These are phyloP conservation scores for Lutjanus erythropterus DNA, from an alignment of 2,113 vertebrate genomes.

Conservation along the genomic window DNA sequence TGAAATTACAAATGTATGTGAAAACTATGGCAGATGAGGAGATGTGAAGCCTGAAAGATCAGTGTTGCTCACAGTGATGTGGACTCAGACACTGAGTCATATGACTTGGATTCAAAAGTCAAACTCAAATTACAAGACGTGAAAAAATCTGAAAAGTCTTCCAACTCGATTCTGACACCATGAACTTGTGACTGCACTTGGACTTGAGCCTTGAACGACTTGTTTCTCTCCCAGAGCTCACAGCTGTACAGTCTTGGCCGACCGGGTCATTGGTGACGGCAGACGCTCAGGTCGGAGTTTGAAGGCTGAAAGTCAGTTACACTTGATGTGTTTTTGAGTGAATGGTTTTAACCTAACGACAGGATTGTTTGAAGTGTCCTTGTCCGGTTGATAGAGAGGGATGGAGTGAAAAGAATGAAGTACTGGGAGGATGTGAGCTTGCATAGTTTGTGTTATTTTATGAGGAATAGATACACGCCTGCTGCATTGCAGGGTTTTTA, in stretches of 20 bases:
- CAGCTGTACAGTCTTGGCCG: slow-evolving; percentile 1
- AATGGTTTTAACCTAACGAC: neutral
- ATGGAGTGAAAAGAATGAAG: neutral
- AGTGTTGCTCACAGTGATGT: neutral
- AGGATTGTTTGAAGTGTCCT: neutral
- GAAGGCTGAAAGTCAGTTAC: neutral
- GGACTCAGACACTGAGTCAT: neutral
- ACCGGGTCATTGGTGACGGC: neutral
- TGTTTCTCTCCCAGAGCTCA: neutral
- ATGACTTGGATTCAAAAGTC: neutral
- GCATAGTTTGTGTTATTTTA: neutral
- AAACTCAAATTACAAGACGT: neutral
- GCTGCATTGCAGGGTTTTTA: neutral
- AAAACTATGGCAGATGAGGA: neutral
- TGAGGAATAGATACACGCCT: neutral
- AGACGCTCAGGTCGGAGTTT: neutral
- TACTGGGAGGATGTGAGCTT: neutral
- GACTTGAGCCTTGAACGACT: slow-evolving; percentile 13
- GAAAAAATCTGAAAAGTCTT: neutral
- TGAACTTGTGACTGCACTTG: neutral
- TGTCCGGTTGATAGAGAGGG: neutral
- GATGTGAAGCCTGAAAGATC: neutral
- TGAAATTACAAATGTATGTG: neutral
- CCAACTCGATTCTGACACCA: neutral
- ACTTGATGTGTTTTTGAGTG: neutral